phyloP scores from a whole-genome alignment of 2,888 invertebrate genomes.

The Villa cingulata region DNA sequence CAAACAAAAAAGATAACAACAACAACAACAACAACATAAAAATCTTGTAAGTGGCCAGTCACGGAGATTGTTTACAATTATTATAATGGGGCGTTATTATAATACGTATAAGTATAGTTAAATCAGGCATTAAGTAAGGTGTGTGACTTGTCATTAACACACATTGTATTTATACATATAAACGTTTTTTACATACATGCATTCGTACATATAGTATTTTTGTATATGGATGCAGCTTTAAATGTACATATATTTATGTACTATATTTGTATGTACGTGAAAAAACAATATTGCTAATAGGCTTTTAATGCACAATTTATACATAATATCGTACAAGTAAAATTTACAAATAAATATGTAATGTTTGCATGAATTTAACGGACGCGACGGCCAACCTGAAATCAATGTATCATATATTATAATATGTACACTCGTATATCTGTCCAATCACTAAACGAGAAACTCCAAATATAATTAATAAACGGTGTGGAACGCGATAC shows the following conservation, averaged over 20 bases:
- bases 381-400: neutral
- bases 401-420: too few relatives aligned
- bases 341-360: neutral
- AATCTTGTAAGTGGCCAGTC: neutral
- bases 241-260: too few relatives aligned
- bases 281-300: too few relatives aligned
- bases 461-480: constrained; percentile 5
- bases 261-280: neutral
- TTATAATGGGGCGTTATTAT: neutral
- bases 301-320: too few relatives aligned
- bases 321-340: too few relatives aligned
- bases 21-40: too few relatives aligned
- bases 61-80: neutral
- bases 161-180: too few relatives aligned
- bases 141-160: neutral
- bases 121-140: constrained; percentile 3
- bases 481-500: constrained; percentile 8
- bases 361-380: neutral
- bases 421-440: neutral
- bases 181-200: too few relatives aligned
- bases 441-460: constrained; percentile 7
- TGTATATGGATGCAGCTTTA: too few relatives aligned
- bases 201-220: too few relatives aligned
- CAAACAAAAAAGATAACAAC: neutral
- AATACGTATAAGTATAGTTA: constrained; percentile 1